These are phyloP conservation scores for Telenomus remus DNA, from an alignment of 1,140 invertebrate genomes.

Conservation along the genomic window DNA sequence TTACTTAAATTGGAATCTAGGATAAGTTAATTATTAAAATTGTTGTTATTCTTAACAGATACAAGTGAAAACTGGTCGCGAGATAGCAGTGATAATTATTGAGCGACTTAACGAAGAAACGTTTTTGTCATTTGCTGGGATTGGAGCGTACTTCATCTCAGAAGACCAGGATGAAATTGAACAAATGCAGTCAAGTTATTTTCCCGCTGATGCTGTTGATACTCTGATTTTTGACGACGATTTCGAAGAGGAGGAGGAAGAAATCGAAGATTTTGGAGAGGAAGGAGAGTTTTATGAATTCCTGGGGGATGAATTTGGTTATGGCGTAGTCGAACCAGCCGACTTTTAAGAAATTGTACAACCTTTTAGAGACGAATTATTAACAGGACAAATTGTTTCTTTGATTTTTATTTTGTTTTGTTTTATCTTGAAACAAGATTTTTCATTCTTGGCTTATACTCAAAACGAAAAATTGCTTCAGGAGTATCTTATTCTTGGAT, in stretches of 20 bases:
- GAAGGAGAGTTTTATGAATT: slow-evolving; percentile 20
- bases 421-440: too few species aligned
- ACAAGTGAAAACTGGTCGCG: slow-evolving; percentile 60
- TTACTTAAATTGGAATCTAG: too few species aligned
- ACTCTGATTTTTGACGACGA: slow-evolving; percentile 9
- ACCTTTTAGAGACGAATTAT: too few species aligned
- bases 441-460: too few species aligned
- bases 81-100: slow-evolving; percentile 64
- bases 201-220: slow-evolving; percentile 57
- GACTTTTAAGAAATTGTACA: too few species aligned
- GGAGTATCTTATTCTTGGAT: too few species aligned
- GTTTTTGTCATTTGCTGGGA: slow-evolving; percentile 66
- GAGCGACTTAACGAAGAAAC: slow-evolving; percentile 60
- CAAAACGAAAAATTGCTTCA: too few species aligned
- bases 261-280: background rate
- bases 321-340: slow-evolving; percentile 28
- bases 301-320: slow-evolving; percentile 24
- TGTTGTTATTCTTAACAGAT: slow-evolving; percentile 33
- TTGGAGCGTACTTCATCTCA: slow-evolving; percentile 60
- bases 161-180: slow-evolving; percentile 61
- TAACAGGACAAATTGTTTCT: too few species aligned
- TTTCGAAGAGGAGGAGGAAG: slow-evolving; percentile 28
- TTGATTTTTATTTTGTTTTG: too few species aligned
- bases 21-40: too few species aligned
- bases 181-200: slow-evolving; percentile 57